phyloP scores from a whole-genome alignment of 1,140 invertebrate genomes.

The Drosophila nebulosa region DNA sequence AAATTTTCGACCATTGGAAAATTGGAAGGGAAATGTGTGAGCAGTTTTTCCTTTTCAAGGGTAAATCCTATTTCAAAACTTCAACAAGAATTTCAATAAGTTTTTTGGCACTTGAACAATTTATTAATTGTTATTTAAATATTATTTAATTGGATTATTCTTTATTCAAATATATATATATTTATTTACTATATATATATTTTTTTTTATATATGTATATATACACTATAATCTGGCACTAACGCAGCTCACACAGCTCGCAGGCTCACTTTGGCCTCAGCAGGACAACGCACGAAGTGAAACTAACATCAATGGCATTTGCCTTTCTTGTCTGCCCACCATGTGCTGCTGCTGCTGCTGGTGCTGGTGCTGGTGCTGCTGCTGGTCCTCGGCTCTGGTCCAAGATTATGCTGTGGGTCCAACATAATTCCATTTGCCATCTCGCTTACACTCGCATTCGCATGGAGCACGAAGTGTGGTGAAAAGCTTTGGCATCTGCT shows the following conservation, averaged over 20 bases:
- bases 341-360: constrained; percentile 33
- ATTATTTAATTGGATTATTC: constrained; percentile 21
- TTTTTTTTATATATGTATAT: constrained; percentile 15
- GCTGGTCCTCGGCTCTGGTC: constrained; percentile 44
- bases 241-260: constrained; percentile 38
- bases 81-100: not conserved
- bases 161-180: constrained; percentile 6
- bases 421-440: constrained; percentile 48
- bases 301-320: constrained; percentile 71
- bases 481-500: constrained; percentile 55
- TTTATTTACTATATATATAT: constrained; percentile 16
- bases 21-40: constrained; percentile 25
- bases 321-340: constrained; percentile 72
- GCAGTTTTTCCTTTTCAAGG: constrained; percentile 31
- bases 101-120: not conserved
- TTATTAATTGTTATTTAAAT: not conserved
- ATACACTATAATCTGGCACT: constrained; percentile 40
- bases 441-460: constrained; percentile 26
- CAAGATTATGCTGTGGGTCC: constrained; percentile 57
- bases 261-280: constrained; percentile 75
- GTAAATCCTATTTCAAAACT: constrained; percentile 6
- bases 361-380: constrained; percentile 29
- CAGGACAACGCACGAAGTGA: constrained; percentile 81
- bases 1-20: constrained; percentile 60
- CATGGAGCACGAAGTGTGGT: constrained; percentile 49